phyloP scores from a whole-genome alignment of 2,113 vertebrate species.

The Nasalis larvatus region DNA sequence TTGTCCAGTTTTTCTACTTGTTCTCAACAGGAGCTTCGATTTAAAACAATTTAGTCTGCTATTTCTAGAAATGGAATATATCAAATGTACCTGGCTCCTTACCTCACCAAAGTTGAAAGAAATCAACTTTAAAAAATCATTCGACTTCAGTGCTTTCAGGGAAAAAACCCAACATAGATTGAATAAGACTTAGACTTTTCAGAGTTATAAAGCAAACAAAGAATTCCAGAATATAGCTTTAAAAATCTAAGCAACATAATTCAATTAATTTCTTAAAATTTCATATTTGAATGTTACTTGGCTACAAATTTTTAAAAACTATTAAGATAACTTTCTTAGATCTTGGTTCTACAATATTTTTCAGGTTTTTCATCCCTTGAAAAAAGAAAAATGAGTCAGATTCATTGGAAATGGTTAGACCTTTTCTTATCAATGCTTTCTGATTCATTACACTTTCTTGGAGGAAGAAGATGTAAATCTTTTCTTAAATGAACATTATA shows the following conservation, averaged over 20 bases:
- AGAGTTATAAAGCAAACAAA: neutral
- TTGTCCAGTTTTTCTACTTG: neutral
- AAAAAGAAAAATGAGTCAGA: neutral
- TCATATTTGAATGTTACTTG: neutral
- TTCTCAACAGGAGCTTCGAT: neutral
- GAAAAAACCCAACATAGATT: neutral
- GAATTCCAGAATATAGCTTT: neutral
- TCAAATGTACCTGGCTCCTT: neutral
- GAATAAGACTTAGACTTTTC: neutral
- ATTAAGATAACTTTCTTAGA: neutral
- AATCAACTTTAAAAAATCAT: neutral
- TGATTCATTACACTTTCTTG: neutral
- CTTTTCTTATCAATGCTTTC: neutral
- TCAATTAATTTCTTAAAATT: neutral
- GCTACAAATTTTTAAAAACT: conserved; percentile 8
- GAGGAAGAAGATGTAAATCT: neutral
- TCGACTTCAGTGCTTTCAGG: neutral
- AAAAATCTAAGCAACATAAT: neutral
- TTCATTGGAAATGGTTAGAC: neutral
- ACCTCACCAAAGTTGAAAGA: neutral
- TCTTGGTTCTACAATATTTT: neutral
- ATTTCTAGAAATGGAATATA: neutral
- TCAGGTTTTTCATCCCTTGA: neutral
- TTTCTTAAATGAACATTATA: neutral
- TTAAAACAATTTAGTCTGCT: neutral